A percentile compares a stretch with the other conserved stretches of the same genome.
Conservation (phyloP, 2,888 invertebrate species). For the Tryphoninae sp. region DNA sequence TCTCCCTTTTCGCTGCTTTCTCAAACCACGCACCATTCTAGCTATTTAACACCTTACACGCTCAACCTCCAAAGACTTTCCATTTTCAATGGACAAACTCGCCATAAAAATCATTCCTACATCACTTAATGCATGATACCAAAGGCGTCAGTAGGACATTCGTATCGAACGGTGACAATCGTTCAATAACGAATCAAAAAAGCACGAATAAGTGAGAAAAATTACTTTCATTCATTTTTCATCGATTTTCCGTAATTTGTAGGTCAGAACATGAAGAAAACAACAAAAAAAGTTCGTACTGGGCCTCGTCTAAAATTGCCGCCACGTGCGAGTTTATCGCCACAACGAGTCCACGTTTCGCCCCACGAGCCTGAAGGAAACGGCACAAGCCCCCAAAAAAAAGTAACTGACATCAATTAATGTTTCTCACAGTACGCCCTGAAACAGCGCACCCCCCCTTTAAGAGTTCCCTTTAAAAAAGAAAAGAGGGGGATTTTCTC, state of each 20-base stretch:
- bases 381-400: neutral
- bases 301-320: conserved; percentile 49
- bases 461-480: neutral
- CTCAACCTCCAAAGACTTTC: conserved; percentile 11
- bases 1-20: conserved; percentile 37
- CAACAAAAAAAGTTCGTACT: conserved; percentile 42
- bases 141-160: no score
- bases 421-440: conserved; percentile 41
- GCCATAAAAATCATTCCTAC: neutral
- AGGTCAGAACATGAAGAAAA: conserved; percentile 40
- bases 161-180: no score
- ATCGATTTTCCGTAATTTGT: neutral
- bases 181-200: no score
- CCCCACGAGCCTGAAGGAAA: conserved; percentile 20
- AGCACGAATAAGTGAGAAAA: no score
- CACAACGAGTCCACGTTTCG: conserved; percentile 32
- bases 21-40: conserved; percentile 21
- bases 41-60: conserved; percentile 57
- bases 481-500: conserved; percentile 39
- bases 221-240: no score
- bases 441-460: conserved; percentile 16
- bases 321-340: conserved; percentile 59
- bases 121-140: no score
- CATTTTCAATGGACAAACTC: conserved; percentile 31
- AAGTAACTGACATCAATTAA: conserved; percentile 54